Conservation (phyloP, 1,140 invertebrate species). For the Catajapyx aquilonaris region DNA sequence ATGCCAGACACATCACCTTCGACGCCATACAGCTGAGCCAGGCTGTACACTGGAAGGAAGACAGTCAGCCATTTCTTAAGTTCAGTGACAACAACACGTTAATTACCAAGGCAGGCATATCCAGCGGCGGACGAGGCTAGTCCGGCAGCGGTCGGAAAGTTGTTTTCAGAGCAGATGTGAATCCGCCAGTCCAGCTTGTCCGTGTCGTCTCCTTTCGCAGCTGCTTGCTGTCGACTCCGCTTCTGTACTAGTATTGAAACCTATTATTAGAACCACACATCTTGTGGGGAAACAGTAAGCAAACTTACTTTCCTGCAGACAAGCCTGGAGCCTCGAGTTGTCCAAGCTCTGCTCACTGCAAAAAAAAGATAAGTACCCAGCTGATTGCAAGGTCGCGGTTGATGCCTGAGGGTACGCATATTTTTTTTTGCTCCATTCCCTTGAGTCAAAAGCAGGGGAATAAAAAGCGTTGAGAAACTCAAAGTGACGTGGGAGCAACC, state of each 20-base stretch:
- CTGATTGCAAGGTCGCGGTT: too few relatives aligned
- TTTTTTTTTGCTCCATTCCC: too few relatives aligned
- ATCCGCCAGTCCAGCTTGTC: conserved; percentile 43
- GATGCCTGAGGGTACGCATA: too few relatives aligned
- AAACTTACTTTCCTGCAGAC: conserved; percentile 48
- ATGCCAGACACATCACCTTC: conserved; percentile 61
- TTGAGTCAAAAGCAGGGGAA: too few relatives aligned
- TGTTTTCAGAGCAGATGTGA: conserved; percentile 83
- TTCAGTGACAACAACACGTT: not conserved
- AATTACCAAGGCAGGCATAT: conserved; percentile 64
- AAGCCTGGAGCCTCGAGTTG: conserved; percentile 51
- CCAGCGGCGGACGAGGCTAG: conserved; percentile 95
- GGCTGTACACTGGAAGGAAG: conserved; percentile 32
- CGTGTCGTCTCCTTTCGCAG: conserved; percentile 20
- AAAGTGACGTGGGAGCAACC: too few relatives aligned
- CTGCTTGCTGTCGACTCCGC: conserved; percentile 19
- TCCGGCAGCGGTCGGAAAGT: conserved; percentile 96
- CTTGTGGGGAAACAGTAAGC: not conserved
- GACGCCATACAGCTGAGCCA: conserved; percentile 55
- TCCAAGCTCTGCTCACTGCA: conserved; percentile 45
- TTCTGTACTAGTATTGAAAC: conserved; percentile 9
- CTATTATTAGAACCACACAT: too few relatives aligned
- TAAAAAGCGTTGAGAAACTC: too few relatives aligned
- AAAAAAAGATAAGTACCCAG: conserved; percentile 15
- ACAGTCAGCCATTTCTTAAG: not conserved